Conservation (phyloP, 2,888 invertebrate genomes). For the Himalopsyche kuldschensis region DNA sequence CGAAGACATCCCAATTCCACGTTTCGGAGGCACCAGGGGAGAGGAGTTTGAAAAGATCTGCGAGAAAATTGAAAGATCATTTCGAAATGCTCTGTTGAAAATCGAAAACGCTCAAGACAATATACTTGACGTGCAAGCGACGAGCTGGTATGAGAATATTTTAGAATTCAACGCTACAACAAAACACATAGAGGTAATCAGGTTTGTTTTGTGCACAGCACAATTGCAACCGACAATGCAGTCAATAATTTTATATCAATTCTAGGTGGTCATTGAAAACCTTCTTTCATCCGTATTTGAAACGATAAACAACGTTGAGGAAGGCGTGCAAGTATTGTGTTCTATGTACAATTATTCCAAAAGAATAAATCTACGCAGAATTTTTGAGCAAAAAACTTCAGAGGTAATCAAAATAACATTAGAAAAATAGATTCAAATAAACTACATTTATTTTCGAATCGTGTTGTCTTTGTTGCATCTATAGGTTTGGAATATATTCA, state of each 20-base stretch:
- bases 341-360: constrained; percentile 77
- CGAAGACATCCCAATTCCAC: constrained; percentile 67
- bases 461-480: constrained; percentile 11
- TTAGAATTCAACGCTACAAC: constrained; percentile 62
- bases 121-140: constrained; percentile 77
- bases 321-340: constrained; percentile 76
- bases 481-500: constrained; percentile 75
- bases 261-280: constrained; percentile 81
- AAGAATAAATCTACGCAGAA: constrained; percentile 69
- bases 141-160: constrained; percentile 82
- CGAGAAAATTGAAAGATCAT: constrained; percentile 73
- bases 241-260: constrained; percentile 39
- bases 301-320: constrained; percentile 76
- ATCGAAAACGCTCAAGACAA: constrained; percentile 64
- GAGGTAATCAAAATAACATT: constrained; percentile 49
- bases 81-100: constrained; percentile 63
- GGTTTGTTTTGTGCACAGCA: not conserved
- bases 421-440: not conserved
- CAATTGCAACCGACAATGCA: not conserved
- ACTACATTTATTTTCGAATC: not conserved
- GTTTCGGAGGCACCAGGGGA: constrained; percentile 76
- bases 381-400: constrained; percentile 70
- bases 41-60: constrained; percentile 68
- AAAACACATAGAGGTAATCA: constrained; percentile 62
- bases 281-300: constrained; percentile 78